phyloP scores from a whole-genome alignment of 2,113 vertebrate species.

The Bucco capensis region DNA sequence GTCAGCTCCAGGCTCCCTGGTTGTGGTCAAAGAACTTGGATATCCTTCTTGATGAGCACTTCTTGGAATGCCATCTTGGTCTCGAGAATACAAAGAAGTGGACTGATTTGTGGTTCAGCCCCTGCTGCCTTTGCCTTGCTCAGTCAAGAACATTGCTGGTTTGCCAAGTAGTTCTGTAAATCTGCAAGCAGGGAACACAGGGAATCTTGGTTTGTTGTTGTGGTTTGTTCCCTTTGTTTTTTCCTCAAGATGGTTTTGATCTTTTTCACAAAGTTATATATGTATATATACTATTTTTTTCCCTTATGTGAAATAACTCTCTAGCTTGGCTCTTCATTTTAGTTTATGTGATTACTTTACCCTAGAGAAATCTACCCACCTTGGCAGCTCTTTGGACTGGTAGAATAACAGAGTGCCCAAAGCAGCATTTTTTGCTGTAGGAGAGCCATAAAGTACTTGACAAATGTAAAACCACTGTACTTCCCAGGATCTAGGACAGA shows the following conservation, averaged over 20 bases:
- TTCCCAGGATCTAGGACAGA: neutral
- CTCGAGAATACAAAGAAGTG: neutral
- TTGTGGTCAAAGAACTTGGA: neutral
- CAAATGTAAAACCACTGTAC: neutral
- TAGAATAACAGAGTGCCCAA: neutral
- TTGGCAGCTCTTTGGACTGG: neutral
- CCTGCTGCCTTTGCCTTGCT: neutral
- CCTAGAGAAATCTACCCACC: neutral
- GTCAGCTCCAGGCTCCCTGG: neutral
- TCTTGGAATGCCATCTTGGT: neutral
- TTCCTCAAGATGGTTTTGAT: neutral
- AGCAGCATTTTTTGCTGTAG: neutral
- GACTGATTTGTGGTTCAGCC: neutral
- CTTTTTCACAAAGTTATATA: neutral
- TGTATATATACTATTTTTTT: too few relatives aligned
- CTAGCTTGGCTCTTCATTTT: neutral
- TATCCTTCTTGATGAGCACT: neutral
- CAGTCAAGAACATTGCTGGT: neutral
- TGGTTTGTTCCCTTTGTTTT: neutral
- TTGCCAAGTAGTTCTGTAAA: neutral
- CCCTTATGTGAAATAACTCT: neutral
- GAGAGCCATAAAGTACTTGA: neutral
- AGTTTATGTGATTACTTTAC: neutral
- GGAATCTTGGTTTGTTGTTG: accelerated
- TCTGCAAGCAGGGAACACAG: neutral